Evolutionary conservation across 2,113 vertebrate species (phyloP).

Genomic region (Clarias macrocephalus): DNA sequence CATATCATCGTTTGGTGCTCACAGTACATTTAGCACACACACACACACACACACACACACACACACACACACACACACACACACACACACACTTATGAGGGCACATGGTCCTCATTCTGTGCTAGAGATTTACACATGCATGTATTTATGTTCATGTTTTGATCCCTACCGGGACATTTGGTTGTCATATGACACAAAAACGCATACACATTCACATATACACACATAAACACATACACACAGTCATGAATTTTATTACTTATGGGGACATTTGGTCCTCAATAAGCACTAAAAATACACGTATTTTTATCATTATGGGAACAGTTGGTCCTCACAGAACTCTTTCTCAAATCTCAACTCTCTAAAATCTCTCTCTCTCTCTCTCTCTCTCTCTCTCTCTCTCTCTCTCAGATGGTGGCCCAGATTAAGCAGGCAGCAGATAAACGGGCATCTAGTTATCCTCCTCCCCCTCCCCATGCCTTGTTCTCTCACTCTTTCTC

Average conservation of each 20-base stretch:
- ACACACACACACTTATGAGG: slow-evolving; percentile 62
- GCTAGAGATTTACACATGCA: neutral
- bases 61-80: slow-evolving; percentile 67
- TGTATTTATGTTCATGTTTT: slow-evolving; percentile 59
- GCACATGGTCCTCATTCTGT: neutral
- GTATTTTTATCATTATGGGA: slow-evolving; percentile 42
- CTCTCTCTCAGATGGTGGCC: slow-evolving; percentile 90
- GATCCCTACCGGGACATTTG: slow-evolving; percentile 37
- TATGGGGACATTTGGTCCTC: neutral
- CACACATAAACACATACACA: slow-evolving; percentile 68
- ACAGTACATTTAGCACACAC: slow-evolving; percentile 71
- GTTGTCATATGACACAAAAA: slow-evolving; percentile 63
- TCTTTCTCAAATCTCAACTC: no score
- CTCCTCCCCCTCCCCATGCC: slow-evolving; percentile 53
- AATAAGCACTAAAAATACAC: slow-evolving; percentile 44
- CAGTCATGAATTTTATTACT: slow-evolving; percentile 45
- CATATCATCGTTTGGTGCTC: no score
- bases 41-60: slow-evolving; percentile 59
- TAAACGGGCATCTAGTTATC: slow-evolving; percentile 91
- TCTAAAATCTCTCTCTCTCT: no score
- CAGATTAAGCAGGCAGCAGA: slow-evolving; percentile 96
- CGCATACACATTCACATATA: slow-evolving; percentile 50
- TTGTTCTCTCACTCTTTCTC: slow-evolving; percentile 38
- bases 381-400: no score
- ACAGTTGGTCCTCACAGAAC: no score